Percentiles rank a stretch among this genome's conserved stretches.
Conservation (phyloP, 2,113 vertebrate genomes). For the Promerops cafer region DNA sequence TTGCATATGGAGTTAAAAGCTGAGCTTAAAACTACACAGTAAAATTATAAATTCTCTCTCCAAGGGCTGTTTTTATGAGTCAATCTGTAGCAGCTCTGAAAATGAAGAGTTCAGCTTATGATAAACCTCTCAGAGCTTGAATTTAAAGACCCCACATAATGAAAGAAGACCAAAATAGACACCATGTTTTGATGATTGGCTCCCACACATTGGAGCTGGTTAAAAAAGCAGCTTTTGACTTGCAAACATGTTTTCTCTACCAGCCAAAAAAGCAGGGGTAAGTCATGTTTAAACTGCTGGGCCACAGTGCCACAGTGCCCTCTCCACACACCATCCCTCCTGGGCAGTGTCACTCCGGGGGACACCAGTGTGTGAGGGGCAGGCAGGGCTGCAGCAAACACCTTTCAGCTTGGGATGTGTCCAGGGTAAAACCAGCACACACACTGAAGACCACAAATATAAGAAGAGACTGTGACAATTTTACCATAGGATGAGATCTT, state of each 20-base stretch:
- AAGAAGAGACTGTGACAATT: not conserved
- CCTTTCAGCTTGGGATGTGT: not conserved
- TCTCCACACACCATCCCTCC: rapidly evolving
- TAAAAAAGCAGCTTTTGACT: not conserved
- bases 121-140: not conserved
- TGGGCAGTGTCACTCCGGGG: too few species aligned
- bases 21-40: not conserved
- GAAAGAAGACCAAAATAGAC: not conserved
- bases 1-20: not conserved
- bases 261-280: not conserved
- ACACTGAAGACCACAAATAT: not conserved
- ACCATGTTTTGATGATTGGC: not conserved
- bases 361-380: rapidly evolving
- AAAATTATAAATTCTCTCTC: not conserved
- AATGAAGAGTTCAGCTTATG: not conserved
- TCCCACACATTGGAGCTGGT: not conserved
- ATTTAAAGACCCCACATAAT: not conserved
- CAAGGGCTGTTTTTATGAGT: not conserved
- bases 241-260: not conserved
- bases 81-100: not conserved
- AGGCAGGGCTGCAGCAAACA: not conserved
- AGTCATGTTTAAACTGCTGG: not conserved
- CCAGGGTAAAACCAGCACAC: not conserved
- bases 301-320: not conserved
- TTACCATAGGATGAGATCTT: not conserved